Evolutionary conservation across 2,113 vertebrate species (phyloP).

Genomic region (Thermophis baileyi): DNA sequence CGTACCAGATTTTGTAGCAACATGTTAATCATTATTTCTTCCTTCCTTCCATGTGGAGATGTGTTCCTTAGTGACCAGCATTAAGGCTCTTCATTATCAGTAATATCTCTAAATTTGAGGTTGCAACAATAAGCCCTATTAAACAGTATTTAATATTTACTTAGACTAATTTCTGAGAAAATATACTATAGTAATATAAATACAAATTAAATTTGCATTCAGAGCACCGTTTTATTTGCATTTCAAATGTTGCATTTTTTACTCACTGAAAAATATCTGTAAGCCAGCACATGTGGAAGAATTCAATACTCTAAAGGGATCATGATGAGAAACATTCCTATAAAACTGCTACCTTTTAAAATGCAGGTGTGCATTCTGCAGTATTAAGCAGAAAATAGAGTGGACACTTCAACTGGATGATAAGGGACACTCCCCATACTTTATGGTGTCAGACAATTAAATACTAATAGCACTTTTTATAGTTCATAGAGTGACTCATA

Average conservation of each 20-base stretch:
- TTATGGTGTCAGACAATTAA: background rate
- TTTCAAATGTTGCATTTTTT: background rate
- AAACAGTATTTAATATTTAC: background rate
- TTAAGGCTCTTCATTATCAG: background rate
- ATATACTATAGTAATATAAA: background rate
- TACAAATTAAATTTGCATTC: background rate
- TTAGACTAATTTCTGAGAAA: background rate
- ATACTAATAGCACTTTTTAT: background rate
- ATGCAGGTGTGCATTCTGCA: background rate
- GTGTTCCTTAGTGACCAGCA: background rate
- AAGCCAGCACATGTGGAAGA: background rate
- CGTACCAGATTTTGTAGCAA: background rate
- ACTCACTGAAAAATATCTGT: background rate
- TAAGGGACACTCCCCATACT: background rate
- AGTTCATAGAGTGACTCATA: background rate
- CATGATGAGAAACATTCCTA: background rate
- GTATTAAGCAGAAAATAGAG: background rate
- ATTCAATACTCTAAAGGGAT: background rate
- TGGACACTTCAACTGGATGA: background rate
- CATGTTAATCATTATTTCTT: background rate
- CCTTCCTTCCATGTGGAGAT: background rate
- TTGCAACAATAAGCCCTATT: background rate
- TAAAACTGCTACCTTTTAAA: background rate
- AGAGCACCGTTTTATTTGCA: background rate
- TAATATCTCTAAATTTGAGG: background rate